Evolutionary conservation across 2,888 invertebrate species (phyloP).

Genomic region (Pyrocoelia pectoralis): DNA sequence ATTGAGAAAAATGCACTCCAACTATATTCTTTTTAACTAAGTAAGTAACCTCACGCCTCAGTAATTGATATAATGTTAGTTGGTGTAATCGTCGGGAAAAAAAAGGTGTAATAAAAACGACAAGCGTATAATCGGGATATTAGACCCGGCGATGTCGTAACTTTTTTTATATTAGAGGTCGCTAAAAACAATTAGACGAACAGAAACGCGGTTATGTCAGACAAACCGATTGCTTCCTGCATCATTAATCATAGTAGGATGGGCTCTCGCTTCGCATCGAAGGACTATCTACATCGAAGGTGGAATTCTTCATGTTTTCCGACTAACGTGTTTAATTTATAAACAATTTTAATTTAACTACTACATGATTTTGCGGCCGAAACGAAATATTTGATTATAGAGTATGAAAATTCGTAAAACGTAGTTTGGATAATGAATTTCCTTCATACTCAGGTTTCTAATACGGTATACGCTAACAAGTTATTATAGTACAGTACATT

Average conservation of each 20-base stretch:
- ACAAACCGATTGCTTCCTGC: slow-evolving; percentile 55
- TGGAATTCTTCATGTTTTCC: background rate
- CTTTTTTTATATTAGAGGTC: slow-evolving; percentile 25
- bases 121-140: slow-evolving; percentile 45
- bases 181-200: slow-evolving; percentile 52
- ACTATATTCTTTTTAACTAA: slow-evolving; percentile 9
- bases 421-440: slow-evolving; percentile 3
- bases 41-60: slow-evolving; percentile 12
- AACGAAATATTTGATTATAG: slow-evolving; percentile 10
- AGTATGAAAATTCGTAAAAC: slow-evolving; percentile 2
- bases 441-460: background rate
- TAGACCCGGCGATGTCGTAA: slow-evolving; percentile 39
- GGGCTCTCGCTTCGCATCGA: slow-evolving; percentile 28
- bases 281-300: slow-evolving; percentile 21
- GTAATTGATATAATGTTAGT: slow-evolving; percentile 32
- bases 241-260: slow-evolving; percentile 52
- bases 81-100: slow-evolving; percentile 16
- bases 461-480: background rate
- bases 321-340: too few species aligned
- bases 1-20: slow-evolving; percentile 23
- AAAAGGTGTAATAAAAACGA: slow-evolving; percentile 37
- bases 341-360: slow-evolving; percentile 4
- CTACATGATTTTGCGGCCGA: background rate
- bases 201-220: slow-evolving; percentile 49
- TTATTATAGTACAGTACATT: slow-evolving; percentile 5